Percentiles rank a stretch among this genome's conserved stretches.
Conservation (phyloP, 2,113 vertebrate species). For the Aegotheles bennettii region DNA sequence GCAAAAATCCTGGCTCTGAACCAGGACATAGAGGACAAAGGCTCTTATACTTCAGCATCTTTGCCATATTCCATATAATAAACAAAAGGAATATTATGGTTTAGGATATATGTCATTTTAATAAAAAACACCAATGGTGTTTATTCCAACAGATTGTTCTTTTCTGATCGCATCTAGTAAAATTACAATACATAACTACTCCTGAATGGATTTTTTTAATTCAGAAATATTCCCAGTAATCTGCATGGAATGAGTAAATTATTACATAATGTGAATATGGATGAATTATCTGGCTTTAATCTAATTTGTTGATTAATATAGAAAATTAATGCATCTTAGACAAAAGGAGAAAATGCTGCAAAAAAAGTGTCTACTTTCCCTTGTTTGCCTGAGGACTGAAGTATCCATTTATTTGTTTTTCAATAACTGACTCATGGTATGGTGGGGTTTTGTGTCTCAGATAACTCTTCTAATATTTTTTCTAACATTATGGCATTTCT, state of each 20-base stretch:
- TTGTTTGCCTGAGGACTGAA: neutral
- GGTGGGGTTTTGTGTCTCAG: neutral
- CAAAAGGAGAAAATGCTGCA: neutral
- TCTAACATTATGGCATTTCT: conserved; percentile 52
- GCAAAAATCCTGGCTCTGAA: neutral
- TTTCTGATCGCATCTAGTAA: neutral
- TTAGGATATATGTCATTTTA: neutral
- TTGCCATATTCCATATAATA: neutral
- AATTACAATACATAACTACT: neutral
- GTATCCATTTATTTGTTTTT: conserved; percentile 61
- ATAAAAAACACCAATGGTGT: accelerated
- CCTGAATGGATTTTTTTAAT: neutral
- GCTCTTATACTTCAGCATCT: neutral
- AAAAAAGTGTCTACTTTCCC: neutral
- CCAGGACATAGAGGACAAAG: neutral
- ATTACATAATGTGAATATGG: neutral
- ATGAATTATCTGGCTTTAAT: neutral
- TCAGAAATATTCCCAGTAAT: neutral
- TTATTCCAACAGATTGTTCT: neutral
- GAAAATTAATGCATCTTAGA: neutral
- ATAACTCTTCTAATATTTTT: conserved; percentile 59
- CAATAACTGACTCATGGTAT: conserved; percentile 10
- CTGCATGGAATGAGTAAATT: neutral
- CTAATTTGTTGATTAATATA: neutral
- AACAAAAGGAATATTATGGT: neutral